Evolutionary conservation across 2,888 invertebrate genomes (phyloP).

Genomic region (Altica lythri): DNA sequence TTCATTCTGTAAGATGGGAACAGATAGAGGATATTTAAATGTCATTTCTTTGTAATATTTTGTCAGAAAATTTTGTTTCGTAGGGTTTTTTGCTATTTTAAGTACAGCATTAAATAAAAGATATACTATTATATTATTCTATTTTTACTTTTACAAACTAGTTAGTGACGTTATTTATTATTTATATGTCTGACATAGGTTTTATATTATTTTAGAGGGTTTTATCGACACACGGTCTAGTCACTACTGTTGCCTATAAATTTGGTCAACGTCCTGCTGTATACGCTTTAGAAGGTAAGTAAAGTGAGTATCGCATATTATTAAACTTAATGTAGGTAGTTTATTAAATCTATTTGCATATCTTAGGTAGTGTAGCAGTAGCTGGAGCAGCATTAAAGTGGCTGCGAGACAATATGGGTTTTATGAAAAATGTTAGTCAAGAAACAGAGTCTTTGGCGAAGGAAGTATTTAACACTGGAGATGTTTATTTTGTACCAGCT

Average conservation of each 20-base stretch:
- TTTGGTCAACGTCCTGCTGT: constrained; percentile 81
- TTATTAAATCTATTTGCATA: too few species aligned
- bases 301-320: background rate
- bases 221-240: constrained; percentile 84
- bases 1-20: too few species aligned
- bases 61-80: too few species aligned
- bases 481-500: constrained; percentile 98
- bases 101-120: too few species aligned
- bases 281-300: constrained; percentile 89
- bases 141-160: too few species aligned
- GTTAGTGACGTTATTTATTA: too few species aligned
- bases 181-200: too few species aligned
- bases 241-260: constrained; percentile 97
- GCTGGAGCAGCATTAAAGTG: constrained; percentile 93
- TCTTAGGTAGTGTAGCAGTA: constrained; percentile 82
- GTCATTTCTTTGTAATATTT: background rate
- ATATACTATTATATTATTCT: too few species aligned
- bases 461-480: constrained; percentile 83
- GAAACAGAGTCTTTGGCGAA: constrained; percentile 65
- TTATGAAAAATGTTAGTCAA: constrained; percentile 75
- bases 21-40: too few species aligned
- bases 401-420: constrained; percentile 87
- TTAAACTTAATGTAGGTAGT: background rate
- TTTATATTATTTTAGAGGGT: constrained; percentile 67
- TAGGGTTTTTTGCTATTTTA: too few species aligned